A percentile compares a stretch with the other conserved stretches of the same genome.
Evolutionary conservation across 2,113 vertebrate species (phyloP).

Genomic region (Polyodon spathula): DNA sequence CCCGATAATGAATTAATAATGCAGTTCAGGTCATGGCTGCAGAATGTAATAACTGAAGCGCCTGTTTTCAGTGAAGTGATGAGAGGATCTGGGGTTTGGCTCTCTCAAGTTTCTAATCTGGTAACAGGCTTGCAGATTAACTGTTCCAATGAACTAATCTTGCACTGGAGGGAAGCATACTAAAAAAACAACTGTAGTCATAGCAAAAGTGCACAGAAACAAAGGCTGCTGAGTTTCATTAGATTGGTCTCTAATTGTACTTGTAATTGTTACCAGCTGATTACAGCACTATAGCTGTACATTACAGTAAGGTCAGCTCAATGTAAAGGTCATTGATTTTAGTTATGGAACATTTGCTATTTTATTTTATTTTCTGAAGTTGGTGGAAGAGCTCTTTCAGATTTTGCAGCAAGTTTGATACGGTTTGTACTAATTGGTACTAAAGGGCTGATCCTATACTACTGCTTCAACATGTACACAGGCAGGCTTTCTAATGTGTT

Average conservation of each 20-base stretch:
- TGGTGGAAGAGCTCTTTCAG: too few species aligned
- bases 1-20: slow-evolving; percentile 72
- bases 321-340: too few species aligned
- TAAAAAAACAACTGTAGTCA: background rate
- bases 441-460: too few species aligned
- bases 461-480: too few species aligned
- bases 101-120: background rate
- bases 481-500: too few species aligned
- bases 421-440: too few species aligned
- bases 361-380: too few species aligned
- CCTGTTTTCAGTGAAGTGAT: slow-evolving; percentile 22
- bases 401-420: too few species aligned
- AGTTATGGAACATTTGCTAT: too few species aligned
- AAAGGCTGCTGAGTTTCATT: slow-evolving; percentile 3
- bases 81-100: background rate
- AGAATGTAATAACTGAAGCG: slow-evolving; percentile 51
- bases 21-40: slow-evolving; percentile 61
- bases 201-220: slow-evolving; percentile 1
- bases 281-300: background rate
- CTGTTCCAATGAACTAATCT: background rate
- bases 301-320: background rate
- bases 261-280: too few species aligned
- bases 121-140: background rate
- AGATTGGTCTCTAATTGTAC: slow-evolving; percentile 1
- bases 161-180: too few species aligned